Percentiles rank a stretch among this genome's conserved stretches.
Conservation (phyloP, 2,113 vertebrate genomes). For the Mormoops blainvillei region DNA sequence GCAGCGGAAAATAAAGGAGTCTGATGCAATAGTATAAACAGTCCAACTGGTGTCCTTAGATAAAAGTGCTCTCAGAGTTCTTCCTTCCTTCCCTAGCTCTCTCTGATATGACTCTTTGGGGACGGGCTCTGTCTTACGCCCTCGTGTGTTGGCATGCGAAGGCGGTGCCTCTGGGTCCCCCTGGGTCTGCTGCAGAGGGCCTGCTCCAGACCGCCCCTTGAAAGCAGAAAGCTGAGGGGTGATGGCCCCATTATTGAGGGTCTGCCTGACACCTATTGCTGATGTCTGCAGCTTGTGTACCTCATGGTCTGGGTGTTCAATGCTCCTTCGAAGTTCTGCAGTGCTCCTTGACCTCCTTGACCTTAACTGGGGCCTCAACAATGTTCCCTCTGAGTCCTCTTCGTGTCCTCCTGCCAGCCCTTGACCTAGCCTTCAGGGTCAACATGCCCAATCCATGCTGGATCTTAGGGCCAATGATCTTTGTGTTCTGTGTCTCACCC, state of each 20-base stretch:
- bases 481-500: background rate
- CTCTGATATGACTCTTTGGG: background rate
- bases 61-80: background rate
- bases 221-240: background rate
- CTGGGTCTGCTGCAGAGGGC: background rate
- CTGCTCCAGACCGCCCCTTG: background rate
- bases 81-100: background rate
- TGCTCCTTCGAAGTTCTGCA: background rate
- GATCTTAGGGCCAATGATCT: background rate
- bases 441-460: background rate
- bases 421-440: background rate
- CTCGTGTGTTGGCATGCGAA: background rate
- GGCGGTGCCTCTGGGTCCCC: background rate
- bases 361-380: background rate
- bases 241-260: background rate
- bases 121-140: background rate
- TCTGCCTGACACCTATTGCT: background rate
- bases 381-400: background rate
- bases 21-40: background rate
- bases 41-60: background rate
- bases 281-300: background rate
- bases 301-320: background rate
- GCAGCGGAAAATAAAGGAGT: background rate
- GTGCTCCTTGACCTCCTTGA: background rate
- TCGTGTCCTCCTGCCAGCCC: background rate